Evolutionary conservation across 2,888 invertebrate species (phyloP), one percentile per base, ranked within the genome.

Genomic region (Amiota minor): DNA sequence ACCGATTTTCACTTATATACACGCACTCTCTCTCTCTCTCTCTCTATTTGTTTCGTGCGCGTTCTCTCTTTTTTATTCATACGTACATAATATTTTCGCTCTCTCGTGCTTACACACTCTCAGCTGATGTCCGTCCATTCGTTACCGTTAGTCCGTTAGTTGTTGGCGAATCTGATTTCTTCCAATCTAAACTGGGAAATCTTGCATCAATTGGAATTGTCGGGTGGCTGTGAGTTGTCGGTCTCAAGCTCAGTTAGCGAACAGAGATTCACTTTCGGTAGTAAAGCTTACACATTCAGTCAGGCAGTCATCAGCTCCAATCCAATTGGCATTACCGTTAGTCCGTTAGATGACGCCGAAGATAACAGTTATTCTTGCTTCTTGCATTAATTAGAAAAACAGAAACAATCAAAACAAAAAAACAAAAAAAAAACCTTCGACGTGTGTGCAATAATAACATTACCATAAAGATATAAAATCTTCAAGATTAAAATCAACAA

Each of bases 271-370:
- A 45, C 18, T 49, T 35, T 50, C 68, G 23, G 59, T 16, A 12
- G 61, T 35, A 70, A 53, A 67, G 67, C 68, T 67, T 59, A 62
- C 18, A 70, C 49, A 59, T 35, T 18, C 20, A 70, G 53, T 47
- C 70, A 35, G 45, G 12, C 73, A 50, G 55, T 70, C 59, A 56
- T 18, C 61, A 11, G 18, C 8, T 20, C 11, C 11, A 59, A 47
- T 16, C 67, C 18, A 50, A 67, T 50, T 67, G 18, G 67, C 50
- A 67, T 88, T 86, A 86, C 87, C 81, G 87, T 83, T 86, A 88
- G 87, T 88, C 86, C 88, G 81, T 80, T 87, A 85, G 82, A 86
- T 86, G 88, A 86, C 84, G 84, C 83, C 84, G 87, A 87, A 83
- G 81, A 80, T 75, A 78, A 81, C 85, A 83, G 83, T 86, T 73